Evolutionary conservation across 2,888 invertebrate genomes (phyloP), one percentile per base, ranked within the genome.

Genomic region (Philereme vetulata): DNA sequence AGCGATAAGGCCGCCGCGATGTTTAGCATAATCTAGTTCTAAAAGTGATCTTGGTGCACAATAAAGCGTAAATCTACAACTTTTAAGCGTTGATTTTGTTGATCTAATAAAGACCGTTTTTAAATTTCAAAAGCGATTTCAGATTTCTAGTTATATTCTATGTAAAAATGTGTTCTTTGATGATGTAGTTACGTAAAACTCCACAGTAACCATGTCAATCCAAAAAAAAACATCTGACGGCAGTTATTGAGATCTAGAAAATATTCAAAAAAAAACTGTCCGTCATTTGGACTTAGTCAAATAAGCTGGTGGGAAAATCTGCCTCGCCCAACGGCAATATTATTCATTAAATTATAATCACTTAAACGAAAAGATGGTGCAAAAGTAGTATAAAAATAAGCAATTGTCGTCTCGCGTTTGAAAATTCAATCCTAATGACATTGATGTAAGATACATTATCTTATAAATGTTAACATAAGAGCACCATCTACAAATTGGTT

Each of bases 251-350:
- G 89, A 89, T 89, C 89, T 85, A 84, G 79, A 70, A 76, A 81
- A 84, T 83, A 80, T 85, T 85, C 80, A 84, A 78, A 81, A 76
- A 35, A 74, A 77, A 77, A 82, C 78, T 81, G 81, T 82, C 84
- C 87, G 72, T 72, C 70, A 62, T 59, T n/a, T 72, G 80, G 81
- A 86, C 85, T 82, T 85, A 88, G 81, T 86, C 83, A 81, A 81
- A 75, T 71, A 67, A 66, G 71, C 76, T 86, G 90, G 91, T 91
- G 91, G 91, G 90, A 84, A 84, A 78, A 74, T 76, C 85, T 88
- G 91, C 90, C 90, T 83, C 88, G 77, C 82, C 67, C 85, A 72
- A 72, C 82, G 90, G 88, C 90, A 87, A 68, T 80, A 78, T 85
- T 87, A 72, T 91, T 86, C 84, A 84, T 82, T 86, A 80, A 77